A percentile compares a stretch with the other conserved stretches of the same genome.
Conservation (phyloP, 2,113 vertebrate species). For the Lanius ludovicianus region DNA sequence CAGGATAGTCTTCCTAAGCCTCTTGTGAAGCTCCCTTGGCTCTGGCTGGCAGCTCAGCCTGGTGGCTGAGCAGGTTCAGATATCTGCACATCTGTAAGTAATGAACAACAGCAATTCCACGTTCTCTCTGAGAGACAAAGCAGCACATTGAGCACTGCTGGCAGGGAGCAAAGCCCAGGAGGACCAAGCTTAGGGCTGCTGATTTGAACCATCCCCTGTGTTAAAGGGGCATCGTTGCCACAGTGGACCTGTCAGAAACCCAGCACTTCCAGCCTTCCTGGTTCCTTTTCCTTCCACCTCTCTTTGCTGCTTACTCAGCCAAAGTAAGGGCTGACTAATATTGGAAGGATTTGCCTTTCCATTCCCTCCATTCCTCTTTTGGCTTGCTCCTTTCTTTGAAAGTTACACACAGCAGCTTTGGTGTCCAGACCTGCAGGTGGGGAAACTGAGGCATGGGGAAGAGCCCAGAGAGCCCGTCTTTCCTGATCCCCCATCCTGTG, state of each 20-base stretch:
- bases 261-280: not conserved
- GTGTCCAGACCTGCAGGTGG: not conserved
- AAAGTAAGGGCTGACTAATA: not conserved
- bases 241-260: not conserved
- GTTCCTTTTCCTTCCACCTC: not conserved
- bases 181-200: constrained; percentile 2
- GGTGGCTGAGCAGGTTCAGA: constrained; percentile 39
- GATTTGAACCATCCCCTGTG: not conserved
- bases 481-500: not conserved
- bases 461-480: not conserved
- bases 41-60: not conserved
- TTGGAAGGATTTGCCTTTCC: not conserved
- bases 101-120: constrained; percentile 32
- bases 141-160: constrained; percentile 45
- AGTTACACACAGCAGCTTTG: not conserved
- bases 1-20: constrained; percentile 41
- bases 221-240: not conserved
- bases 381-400: not conserved
- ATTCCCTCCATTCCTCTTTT: not conserved
- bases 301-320: not conserved
- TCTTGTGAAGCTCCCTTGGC: constrained; percentile 36
- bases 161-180: constrained; percentile 47
- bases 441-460: not conserved
- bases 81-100: constrained; percentile 61
- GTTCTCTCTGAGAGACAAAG: constrained; percentile 42